Conservation (phyloP, 1,140 invertebrate species). For the Condylostylus longicornis region DNA sequence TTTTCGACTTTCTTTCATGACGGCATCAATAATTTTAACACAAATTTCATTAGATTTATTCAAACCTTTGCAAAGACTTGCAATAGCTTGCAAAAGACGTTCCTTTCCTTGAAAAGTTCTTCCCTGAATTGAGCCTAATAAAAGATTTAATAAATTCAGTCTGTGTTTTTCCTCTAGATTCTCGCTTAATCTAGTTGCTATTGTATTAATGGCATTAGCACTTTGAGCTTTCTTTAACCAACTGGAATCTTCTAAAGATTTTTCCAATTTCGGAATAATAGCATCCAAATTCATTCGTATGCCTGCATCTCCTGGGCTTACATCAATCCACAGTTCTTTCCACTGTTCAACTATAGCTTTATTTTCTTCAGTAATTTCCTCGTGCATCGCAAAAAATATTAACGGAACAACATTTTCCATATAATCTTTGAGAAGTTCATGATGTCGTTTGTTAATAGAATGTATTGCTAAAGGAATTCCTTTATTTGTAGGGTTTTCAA, state of each 20-base stretch:
- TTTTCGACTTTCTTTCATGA: constrained; percentile 66
- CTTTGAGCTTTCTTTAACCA: constrained; percentile 79
- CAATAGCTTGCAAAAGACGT: constrained; percentile 57
- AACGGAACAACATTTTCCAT: constrained; percentile 64
- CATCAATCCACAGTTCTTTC: constrained; percentile 80
- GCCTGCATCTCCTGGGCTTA: constrained; percentile 69
- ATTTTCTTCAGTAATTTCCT: constrained; percentile 47
- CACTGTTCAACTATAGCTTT: constrained; percentile 55
- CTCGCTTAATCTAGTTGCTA: constrained; percentile 56
- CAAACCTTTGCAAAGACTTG: constrained; percentile 51
- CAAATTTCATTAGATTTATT: constrained; percentile 31
- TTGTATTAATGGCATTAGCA: constrained; percentile 61
- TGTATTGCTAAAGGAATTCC: constrained; percentile 66
- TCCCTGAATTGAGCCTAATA: constrained; percentile 59
- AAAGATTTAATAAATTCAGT: constrained; percentile 47
- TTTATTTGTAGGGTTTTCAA: constrained; percentile 52
- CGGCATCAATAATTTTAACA: constrained; percentile 42
- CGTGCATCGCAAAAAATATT: constrained; percentile 80
- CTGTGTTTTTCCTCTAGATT: constrained; percentile 50
- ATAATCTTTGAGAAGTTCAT: constrained; percentile 67
- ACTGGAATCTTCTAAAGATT: constrained; percentile 58
- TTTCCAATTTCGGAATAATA: constrained; percentile 53
- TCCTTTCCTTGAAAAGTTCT: constrained; percentile 83
- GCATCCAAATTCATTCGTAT: constrained; percentile 59
- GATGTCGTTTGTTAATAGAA: constrained; percentile 65